phyloP scores from a whole-genome alignment of 1,140 invertebrate species.

The Lepidurus apus region DNA sequence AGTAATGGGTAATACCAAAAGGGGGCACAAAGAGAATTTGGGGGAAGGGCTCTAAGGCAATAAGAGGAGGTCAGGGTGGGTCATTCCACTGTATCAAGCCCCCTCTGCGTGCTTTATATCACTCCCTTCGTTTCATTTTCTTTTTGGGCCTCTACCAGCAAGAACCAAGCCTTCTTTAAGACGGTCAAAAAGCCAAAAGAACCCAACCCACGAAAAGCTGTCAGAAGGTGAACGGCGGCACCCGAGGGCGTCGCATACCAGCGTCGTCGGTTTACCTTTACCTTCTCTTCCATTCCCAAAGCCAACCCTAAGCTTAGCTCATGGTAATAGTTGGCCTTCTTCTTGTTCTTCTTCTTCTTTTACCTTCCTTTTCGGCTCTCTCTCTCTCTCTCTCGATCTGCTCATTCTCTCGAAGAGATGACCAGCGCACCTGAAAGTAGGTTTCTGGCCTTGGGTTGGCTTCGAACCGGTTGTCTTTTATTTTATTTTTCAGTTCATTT shows the following conservation, averaged over 20 bases:
- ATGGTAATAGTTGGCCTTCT: too few species aligned
- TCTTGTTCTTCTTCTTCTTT: too few species aligned
- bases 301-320: too few species aligned
- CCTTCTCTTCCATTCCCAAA: too few species aligned
- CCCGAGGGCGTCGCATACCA: constrained; percentile 20
- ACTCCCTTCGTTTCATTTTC: neutral
- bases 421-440: neutral
- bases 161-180: too few species aligned
- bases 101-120: neutral
- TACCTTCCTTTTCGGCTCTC: too few species aligned
- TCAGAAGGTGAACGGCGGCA: constrained; percentile 20
- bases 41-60: neutral
- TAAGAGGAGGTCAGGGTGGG: neutral
- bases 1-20: neutral
- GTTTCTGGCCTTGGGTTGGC: constrained; percentile 14
- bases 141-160: neutral
- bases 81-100: constrained; percentile 15
- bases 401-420: too few species aligned
- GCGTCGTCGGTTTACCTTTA: constrained; percentile 13
- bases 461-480: neutral
- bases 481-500: neutral
- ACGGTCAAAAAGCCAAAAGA: neutral
- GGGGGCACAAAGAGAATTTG: too few species aligned
- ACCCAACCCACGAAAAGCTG: neutral
- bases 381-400: too few species aligned